Evolutionary conservation across 2,888 invertebrate genomes (phyloP), one percentile per base, ranked within the genome.

Genomic region (Chrysolina americana): DNA sequence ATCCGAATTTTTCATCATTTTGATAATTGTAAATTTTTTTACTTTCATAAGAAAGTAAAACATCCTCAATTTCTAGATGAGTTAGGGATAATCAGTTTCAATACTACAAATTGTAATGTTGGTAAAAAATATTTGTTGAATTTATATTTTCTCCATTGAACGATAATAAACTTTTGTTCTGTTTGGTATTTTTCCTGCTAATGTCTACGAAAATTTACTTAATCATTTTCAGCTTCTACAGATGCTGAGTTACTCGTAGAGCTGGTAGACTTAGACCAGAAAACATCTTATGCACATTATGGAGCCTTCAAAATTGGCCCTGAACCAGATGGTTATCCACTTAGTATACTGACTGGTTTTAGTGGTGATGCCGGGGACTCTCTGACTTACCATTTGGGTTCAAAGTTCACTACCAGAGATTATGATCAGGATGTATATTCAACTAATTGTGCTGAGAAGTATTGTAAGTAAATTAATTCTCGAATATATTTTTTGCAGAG

Each of bases 291-390:
- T 65, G 93, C 94, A 0, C 88, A 87, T 0, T 94, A 93, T 84
- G 89, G 90, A 0, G 89, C 91, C 2, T 94, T 94, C 83, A 93
- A 92, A 0, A 89, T 94, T 56, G 93, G 92, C 8, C 44, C 44
- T 8, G 44, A 44, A 13, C 1, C 44, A 5, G 44, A 44, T 44
- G 44, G 44, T 13, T 44, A 44, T 8, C 13, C 44, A 13, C 44
- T 44, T 8, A 44, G 44, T 44, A 9, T 13, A 5, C 44, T 44
- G 4, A 44, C 9, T 13, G 2, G 2, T 44, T 13, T 44, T 44
- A 8, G 8, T 13, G 44, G 44, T 9, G 44, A 44, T 13, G 13
- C 13, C 13, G 44, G 44, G 8, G 44, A 44, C 44, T 44, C 44
- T 5, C 2, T 44, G 44, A 13, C 2, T 2, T 44, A 44, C 8